These are phyloP conservation scores for Petrolisthes cinctipes DNA, from an alignment of 2,888 invertebrate genomes.

Conservation along the genomic window DNA sequence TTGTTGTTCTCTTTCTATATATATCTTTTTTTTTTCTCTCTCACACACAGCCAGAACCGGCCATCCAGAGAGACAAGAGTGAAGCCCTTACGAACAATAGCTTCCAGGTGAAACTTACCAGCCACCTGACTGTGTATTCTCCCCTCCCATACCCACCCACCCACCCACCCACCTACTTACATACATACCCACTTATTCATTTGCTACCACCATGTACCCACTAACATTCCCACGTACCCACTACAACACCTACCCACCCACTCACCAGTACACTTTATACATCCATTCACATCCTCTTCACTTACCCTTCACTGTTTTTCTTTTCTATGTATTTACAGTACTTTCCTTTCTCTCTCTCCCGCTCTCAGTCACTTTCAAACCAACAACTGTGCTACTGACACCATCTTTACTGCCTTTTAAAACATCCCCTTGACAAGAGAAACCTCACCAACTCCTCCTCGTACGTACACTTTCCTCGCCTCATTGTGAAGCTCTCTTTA, in stretches of 20 bases:
- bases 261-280: neutral
- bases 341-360: neutral
- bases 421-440: no score
- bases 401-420: no score
- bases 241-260: neutral
- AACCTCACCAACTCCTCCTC: no score
- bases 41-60: no score
- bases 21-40: no score
- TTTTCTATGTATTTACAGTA: neutral
- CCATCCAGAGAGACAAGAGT: no score
- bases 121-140: neutral
- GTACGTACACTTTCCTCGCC: no score
- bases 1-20: no score
- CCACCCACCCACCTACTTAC: neutral
- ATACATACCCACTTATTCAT: neutral
- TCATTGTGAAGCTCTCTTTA: no score
- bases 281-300: no score
- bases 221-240: neutral
- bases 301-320: no score
- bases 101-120: neutral
- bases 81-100: neutral
- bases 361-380: neutral
- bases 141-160: neutral
- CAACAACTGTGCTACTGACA: no score
- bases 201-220: neutral